These are phyloP conservation scores for Plusia festucae DNA, from an alignment of 2,888 invertebrate species.

Conservation along the genomic window DNA sequence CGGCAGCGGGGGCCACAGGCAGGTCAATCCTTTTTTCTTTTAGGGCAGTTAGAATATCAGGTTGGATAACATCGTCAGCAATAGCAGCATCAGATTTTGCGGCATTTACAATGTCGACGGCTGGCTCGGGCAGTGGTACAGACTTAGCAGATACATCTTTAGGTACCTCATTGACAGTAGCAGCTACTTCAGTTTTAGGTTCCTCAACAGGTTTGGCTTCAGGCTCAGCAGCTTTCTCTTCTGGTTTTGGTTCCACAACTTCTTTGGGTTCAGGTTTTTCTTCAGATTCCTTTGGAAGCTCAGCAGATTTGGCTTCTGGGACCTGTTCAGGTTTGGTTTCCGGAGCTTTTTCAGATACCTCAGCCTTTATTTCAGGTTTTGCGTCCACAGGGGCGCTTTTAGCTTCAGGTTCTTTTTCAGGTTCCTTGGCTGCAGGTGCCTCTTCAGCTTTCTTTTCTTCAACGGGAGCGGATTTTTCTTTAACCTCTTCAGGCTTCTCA, in stretches of 20 bases:
- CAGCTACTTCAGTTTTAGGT: slow-evolving; percentile 69
- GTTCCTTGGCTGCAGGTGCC: slow-evolving; percentile 63
- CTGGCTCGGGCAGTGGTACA: slow-evolving; percentile 63
- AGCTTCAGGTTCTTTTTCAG: slow-evolving; percentile 60
- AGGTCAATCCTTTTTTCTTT: slow-evolving; percentile 79
- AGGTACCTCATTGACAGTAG: slow-evolving; percentile 72
- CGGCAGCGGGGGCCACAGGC: slow-evolving; percentile 70
- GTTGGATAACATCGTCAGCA: slow-evolving; percentile 77
- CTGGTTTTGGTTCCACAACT: slow-evolving; percentile 64
- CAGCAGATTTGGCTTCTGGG: slow-evolving; percentile 53
- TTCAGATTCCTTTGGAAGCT: slow-evolving; percentile 53
- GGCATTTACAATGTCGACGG: slow-evolving; percentile 76
- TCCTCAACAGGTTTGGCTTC: slow-evolving; percentile 66
- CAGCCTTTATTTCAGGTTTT: slow-evolving; percentile 44
- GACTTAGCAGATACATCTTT: slow-evolving; percentile 70
- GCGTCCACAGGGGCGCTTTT: slow-evolving; percentile 64
- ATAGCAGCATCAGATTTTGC: slow-evolving; percentile 73
- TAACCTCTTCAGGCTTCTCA: slow-evolving; percentile 29
- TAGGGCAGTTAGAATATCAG: slow-evolving; percentile 69
- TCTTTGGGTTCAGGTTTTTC: slow-evolving; percentile 67
- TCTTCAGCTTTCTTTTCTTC: slow-evolving; percentile 69
- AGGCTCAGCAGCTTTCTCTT: slow-evolving; percentile 59
- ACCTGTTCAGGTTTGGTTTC: slow-evolving; percentile 34
- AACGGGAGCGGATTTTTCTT: slow-evolving; percentile 56
- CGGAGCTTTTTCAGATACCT: slow-evolving; percentile 24